These are phyloP conservation scores for Sinocyclocheilus grahami DNA, from an alignment of 2,113 vertebrate species.

Conservation along the genomic window DNA sequence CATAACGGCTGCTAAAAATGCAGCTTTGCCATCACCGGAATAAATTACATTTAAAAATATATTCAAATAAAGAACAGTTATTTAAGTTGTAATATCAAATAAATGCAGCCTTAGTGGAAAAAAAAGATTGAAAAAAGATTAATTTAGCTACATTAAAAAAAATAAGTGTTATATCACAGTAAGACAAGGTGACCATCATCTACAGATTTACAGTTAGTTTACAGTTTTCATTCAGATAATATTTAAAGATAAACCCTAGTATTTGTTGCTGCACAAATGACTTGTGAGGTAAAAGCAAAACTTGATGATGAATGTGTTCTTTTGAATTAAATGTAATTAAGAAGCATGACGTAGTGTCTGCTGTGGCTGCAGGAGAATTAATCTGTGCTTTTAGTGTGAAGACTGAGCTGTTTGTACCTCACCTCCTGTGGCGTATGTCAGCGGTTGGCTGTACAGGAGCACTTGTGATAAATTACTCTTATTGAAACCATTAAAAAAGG, in stretches of 20 bases:
- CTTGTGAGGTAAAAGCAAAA: neutral
- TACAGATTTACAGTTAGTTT: no score
- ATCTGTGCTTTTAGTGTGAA: constrained; percentile 21
- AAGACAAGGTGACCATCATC: no score
- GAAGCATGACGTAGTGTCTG: neutral
- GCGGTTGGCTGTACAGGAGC: neutral
- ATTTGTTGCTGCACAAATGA: neutral
- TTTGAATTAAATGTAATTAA: neutral
- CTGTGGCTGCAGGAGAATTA: neutral
- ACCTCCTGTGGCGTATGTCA: constrained; percentile 44
- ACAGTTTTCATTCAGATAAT: neutral
- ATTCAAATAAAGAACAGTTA: no score
- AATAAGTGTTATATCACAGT: no score
- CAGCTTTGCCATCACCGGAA: no score
- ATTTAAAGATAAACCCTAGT: neutral
- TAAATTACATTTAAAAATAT: no score
- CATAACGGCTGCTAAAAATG: neutral
- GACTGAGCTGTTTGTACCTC: constrained; percentile 10
- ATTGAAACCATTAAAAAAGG: constrained; percentile 22
- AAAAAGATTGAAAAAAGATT: no score
- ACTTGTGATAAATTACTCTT: constrained; percentile 47
- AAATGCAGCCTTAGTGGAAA: no score
- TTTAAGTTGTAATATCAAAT: no score
- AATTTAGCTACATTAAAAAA: no score
- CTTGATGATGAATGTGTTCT: neutral